A percentile compares a stretch with the other conserved stretches of the same genome.
Evolutionary conservation across 2,888 invertebrate genomes (phyloP).

Genomic region (Ischnura elegans): DNA sequence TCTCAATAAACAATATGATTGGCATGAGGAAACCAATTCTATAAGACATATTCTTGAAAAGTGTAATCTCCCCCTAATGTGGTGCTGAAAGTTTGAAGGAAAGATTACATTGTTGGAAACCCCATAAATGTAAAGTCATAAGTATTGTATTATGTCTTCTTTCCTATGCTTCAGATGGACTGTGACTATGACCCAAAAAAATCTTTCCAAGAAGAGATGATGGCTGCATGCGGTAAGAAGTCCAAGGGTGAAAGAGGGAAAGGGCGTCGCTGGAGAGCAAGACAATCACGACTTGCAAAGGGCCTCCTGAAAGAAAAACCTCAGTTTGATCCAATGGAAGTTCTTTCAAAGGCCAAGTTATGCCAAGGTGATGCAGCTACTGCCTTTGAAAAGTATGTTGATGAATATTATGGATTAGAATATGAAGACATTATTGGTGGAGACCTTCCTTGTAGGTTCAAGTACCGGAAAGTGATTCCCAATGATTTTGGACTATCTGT

Average conservation of each 20-base stretch:
- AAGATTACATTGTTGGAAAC: background rate
- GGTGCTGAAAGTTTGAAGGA: background rate
- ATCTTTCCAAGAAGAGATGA: slow-evolving; percentile 81
- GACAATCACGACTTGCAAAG: slow-evolving; percentile 86
- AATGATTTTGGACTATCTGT: slow-evolving; percentile 94
- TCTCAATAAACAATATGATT: too few species aligned
- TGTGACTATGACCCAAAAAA: slow-evolving; percentile 87
- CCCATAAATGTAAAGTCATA: too few species aligned
- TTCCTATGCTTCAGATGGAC: slow-evolving; percentile 86
- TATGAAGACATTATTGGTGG: slow-evolving; percentile 95
- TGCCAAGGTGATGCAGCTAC: slow-evolving; percentile 77
- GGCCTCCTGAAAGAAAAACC: slow-evolving; percentile 89
- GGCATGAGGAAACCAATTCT: too few species aligned
- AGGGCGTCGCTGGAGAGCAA: slow-evolving; percentile 26
- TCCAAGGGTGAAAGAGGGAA: slow-evolving; percentile 70
- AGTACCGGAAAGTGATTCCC: slow-evolving; percentile 92
- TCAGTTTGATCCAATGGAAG: slow-evolving; percentile 85
- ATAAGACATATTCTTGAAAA: too few species aligned
- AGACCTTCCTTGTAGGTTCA: slow-evolving; percentile 94
- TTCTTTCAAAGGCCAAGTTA: background rate
- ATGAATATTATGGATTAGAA: slow-evolving; percentile 96
- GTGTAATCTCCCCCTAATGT: too few species aligned
- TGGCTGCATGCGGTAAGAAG: slow-evolving; percentile 77
- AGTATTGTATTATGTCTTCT: slow-evolving; percentile 67
- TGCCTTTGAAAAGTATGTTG: slow-evolving; percentile 92